Base-by-base conservation (phyloP, 2,888 invertebrate genomes). In the Mesopsocus fuscifrons region DNA sequence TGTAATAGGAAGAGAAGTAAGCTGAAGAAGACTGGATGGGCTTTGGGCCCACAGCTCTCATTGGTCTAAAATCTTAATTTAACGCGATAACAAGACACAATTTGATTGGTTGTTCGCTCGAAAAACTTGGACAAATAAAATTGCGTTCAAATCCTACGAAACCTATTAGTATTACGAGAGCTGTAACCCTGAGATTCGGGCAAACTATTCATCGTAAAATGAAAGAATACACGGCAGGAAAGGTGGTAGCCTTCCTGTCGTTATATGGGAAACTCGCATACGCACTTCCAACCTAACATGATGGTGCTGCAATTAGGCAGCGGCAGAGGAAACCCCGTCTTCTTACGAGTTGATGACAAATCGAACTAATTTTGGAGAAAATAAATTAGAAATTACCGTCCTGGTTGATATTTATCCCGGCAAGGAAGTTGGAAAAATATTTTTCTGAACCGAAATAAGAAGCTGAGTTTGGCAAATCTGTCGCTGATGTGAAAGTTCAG, bases 341-440 rank as follows among this genome's bases (percentile, higher is more conserved):
- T 17, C 20, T 38, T 20, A 18, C 8, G 38, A 18, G 6, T 18
- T 20, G 20, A 38, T 38, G 21, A 38, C 38, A 38, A 38, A 38
- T 38, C 21, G 38, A 38, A 38, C 38, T 38, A 38, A 38, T 38
- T 38, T 38, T 21, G 38, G 21, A 20, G 38, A 38, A 26, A 38
- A 38, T 38, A 38, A 38, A 38, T 38, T 38, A 38, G 38, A 38
- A 38, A 38, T 38, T 38, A 38, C 38, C 20, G 38, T 38, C 38
- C 20, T 20, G 5, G 38, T 38, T 20, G 38, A 38, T 38, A 38
- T 38, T 38, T 38, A 38, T 38, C 38, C 38, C 21, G n/a, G n/a
- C n/a, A n/a, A n/a, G n/a, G n/a, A n/a, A n/a, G n/a, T n/a, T n/a
- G n/a, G n/a, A n/a, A n/a, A n/a, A n/a, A n/a, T n/a, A n/a, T n/a